Percentiles rank a stretch among this genome's conserved stretches.
Conservation (phyloP, 2,113 vertebrate genomes). For the Laterallus jamaicensis region DNA sequence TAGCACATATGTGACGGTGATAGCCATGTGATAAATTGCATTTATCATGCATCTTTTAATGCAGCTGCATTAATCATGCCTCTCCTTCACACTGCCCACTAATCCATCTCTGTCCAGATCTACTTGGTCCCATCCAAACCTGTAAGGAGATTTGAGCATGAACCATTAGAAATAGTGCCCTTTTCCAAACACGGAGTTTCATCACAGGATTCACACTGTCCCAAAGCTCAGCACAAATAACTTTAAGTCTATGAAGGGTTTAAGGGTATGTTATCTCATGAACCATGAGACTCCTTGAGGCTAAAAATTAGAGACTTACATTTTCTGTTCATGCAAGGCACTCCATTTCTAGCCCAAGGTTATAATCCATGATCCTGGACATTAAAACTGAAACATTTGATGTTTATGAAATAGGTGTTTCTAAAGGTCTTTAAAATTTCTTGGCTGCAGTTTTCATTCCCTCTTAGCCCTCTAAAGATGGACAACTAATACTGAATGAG, state of each 20-base stretch:
- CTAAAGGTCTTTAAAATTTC: background rate
- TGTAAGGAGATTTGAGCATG: background rate
- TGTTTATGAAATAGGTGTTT: background rate
- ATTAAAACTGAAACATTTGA: constrained; percentile 17
- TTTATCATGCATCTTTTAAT: constrained; percentile 46
- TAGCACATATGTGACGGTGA: constrained; percentile 5
- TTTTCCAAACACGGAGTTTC: background rate
- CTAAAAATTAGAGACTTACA: background rate
- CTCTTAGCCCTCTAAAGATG: background rate
- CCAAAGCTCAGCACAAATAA: background rate
- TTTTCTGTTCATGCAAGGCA: background rate
- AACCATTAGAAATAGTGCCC: background rate
- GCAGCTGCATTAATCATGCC: constrained; percentile 37
- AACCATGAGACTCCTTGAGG: constrained; percentile 4
- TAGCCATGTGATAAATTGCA: constrained; percentile 57
- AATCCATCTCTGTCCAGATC: constrained; percentile 45
- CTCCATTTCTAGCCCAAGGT: background rate
- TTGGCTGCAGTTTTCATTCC: background rate
- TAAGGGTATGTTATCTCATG: background rate
- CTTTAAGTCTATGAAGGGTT: background rate
- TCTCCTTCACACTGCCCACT: background rate
- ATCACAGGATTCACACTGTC: background rate
- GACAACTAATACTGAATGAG: background rate
- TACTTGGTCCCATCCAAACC: background rate
- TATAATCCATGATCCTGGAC: background rate